Evolutionary conservation across 2,113 vertebrate species (phyloP).

Genomic region (Boleophthalmus pectinirostris): DNA sequence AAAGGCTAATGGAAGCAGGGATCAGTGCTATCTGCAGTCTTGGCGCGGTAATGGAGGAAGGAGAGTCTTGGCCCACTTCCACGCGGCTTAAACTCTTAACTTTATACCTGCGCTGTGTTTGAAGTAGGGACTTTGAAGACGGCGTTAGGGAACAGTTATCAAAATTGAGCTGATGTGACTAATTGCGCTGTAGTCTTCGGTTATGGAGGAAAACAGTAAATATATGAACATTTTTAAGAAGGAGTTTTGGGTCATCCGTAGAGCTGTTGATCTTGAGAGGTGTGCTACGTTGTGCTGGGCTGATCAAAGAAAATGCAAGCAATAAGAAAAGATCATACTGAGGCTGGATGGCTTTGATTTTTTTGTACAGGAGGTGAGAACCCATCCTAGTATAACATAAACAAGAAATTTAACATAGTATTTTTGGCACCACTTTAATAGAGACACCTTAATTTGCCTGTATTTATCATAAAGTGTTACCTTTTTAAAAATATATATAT

Average conservation of each 20-base stretch:
- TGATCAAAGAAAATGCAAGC: not conserved
- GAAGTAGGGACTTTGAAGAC: conserved; percentile 35
- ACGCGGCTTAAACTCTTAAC: conserved; percentile 41
- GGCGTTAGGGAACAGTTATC: conserved; percentile 13
- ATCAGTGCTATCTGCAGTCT: conserved; percentile 39
- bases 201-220: not conserved
- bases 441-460: too few species aligned
- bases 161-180: conserved; percentile 13
- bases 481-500: too few species aligned
- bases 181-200: not conserved
- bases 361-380: too few species aligned
- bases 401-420: too few species aligned
- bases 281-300: not conserved
- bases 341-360: too few species aligned
- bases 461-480: too few species aligned
- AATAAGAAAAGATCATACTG: too few species aligned
- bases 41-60: conserved; percentile 42
- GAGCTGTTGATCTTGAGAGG: not conserved
- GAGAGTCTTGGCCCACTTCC: conserved; percentile 50
- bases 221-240: not conserved
- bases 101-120: conserved; percentile 37
- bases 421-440: too few species aligned
- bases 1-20: conserved; percentile 58
- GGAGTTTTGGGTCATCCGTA: not conserved
- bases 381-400: too few species aligned